A percentile compares a stretch with the other conserved stretches of the same genome.
These are phyloP conservation scores for Sebastes paucispinis DNA, from an alignment of 2,797 vertebrate genomes.

Conservation along the genomic window DNA sequence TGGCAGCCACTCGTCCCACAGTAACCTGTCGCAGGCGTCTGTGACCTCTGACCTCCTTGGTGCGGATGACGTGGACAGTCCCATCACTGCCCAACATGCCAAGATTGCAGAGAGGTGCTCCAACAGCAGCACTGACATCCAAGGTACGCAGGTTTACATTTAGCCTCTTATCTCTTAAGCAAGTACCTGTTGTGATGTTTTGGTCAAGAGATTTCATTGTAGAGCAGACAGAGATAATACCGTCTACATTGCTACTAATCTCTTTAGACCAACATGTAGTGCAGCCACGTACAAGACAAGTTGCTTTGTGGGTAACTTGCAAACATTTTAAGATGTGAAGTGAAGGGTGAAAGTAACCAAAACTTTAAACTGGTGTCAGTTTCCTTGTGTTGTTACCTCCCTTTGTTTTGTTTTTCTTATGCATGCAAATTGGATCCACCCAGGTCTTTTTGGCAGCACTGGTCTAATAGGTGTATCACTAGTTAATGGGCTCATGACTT, in stretches of 20 bases:
- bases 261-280: background rate
- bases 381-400: background rate
- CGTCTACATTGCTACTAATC: background rate
- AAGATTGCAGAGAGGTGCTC: slow-evolving; percentile 89
- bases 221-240: background rate
- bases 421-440: background rate
- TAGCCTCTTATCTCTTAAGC: background rate
- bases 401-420: background rate
- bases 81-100: slow-evolving; percentile 73
- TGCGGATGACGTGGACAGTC: slow-evolving; percentile 86
- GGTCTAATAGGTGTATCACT: background rate
- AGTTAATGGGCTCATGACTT: slow-evolving; percentile 1
- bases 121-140: slow-evolving; percentile 87
- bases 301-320: background rate
- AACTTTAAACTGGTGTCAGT: background rate
- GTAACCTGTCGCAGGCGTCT: slow-evolving; percentile 85
- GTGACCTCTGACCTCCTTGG: slow-evolving; percentile 84
- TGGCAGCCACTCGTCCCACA: slow-evolving; percentile 83
- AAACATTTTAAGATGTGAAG: background rate
- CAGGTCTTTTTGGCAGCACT: background rate
- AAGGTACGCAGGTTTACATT: slow-evolving; percentile 78
- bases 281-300: background rate
- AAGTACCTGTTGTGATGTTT: background rate
- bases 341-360: background rate
- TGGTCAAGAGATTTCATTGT: background rate